These are phyloP conservation scores for Salvelinus namaycush DNA, from an alignment of 2,113 vertebrate species.

Conservation along the genomic window DNA sequence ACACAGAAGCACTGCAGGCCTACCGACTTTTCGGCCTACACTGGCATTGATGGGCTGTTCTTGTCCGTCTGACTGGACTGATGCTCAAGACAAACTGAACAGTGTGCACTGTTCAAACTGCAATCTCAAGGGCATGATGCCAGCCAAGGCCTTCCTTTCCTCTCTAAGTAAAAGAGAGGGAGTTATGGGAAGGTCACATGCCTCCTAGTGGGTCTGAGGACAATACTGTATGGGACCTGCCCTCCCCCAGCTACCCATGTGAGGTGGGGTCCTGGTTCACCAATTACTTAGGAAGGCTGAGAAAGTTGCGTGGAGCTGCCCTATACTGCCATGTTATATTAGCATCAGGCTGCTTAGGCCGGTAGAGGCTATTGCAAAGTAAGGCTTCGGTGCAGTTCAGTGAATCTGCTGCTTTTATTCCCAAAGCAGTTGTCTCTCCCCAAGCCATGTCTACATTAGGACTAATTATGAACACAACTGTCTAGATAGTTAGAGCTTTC, in stretches of 20 bases:
- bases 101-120: constrained; percentile 23
- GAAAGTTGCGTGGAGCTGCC: constrained; percentile 73
- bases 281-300: constrained; percentile 80
- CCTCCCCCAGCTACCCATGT: constrained; percentile 60
- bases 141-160: constrained; percentile 60
- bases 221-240: constrained; percentile 63
- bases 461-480: background rate
- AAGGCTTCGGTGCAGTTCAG: constrained; percentile 54
- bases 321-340: constrained; percentile 76
- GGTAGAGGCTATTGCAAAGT: constrained; percentile 53
- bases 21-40: background rate
- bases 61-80: constrained; percentile 54
- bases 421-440: constrained; percentile 28
- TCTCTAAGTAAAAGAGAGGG: constrained; percentile 65
- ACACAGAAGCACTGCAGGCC: constrained; percentile 29
- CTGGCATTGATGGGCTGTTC: constrained; percentile 43
- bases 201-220: constrained; percentile 54
- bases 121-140: constrained; percentile 36
- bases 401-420: constrained; percentile 34
- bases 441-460: constrained; percentile 7
- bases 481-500: background rate
- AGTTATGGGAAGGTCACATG: constrained; percentile 67
- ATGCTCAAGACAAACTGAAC: constrained; percentile 66
- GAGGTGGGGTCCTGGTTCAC: constrained; percentile 74
- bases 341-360: constrained; percentile 63